A percentile compares a stretch with the other conserved stretches of the same genome.
phyloP scores from a whole-genome alignment of 2,797 vertebrate genomes.

The Periophthalmus magnuspinnatus region DNA sequence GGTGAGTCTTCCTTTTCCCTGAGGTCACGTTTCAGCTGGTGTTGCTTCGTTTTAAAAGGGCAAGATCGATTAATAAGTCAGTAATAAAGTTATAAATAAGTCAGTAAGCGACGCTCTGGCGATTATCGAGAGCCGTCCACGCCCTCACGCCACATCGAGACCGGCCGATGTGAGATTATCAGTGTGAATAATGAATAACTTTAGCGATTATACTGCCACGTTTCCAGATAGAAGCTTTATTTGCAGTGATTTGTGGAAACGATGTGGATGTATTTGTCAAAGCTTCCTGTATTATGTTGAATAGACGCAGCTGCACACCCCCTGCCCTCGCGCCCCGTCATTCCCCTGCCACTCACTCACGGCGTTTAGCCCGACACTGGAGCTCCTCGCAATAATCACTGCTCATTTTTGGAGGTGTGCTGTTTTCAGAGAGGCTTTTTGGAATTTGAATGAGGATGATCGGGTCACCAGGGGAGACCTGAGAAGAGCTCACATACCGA shows the following conservation, averaged over 20 bases:
- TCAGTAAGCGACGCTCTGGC: no score
- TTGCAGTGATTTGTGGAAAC: constrained; percentile 1
- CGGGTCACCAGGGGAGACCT: constrained; percentile 25
- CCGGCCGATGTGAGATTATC: no score
- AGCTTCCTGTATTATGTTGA: constrained; percentile 18
- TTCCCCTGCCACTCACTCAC: constrained; percentile 11
- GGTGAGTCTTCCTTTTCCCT: no score
- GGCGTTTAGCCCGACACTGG: constrained; percentile 24
- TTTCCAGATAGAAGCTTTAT: background rate
- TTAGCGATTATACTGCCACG: no score
- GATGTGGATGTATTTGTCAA: constrained; percentile 21
- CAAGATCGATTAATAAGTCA: no score
- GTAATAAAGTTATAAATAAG: no score
- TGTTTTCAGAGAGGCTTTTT: constrained; percentile 30
- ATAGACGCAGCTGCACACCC: constrained; percentile 35
- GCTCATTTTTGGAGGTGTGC: constrained; percentile 26
- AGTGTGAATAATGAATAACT: no score
- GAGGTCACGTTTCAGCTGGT: no score
- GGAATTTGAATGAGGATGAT: constrained; percentile 37
- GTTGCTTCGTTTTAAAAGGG: no score
- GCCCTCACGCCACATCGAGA: no score
- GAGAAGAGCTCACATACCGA: constrained; percentile 5
- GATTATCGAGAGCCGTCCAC: no score
- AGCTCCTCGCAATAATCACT: constrained; percentile 32
- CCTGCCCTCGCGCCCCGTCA: constrained; percentile 13